Evolutionary conservation across 2,888 invertebrate genomes (phyloP).

Genomic region (Lasioglossum zephyrum): DNA sequence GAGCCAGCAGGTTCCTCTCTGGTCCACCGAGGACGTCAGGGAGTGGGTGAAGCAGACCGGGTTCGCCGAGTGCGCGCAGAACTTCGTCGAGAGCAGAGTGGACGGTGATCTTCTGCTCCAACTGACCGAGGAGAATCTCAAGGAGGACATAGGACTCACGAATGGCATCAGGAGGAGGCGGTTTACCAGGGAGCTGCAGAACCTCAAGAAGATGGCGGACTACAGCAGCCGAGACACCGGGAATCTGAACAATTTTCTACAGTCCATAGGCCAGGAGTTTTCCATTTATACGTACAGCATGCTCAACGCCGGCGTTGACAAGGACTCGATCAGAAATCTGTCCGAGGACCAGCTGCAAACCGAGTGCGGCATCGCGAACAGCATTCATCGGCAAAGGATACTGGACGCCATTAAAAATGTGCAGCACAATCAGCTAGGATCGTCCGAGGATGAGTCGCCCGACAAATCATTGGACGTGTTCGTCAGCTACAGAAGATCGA

Average conservation of each 20-base stretch:
- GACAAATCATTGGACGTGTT: conserved; percentile 98
- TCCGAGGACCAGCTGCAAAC: conserved; percentile 95
- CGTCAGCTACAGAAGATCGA: conserved; percentile 98
- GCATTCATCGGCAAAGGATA: conserved; percentile 96
- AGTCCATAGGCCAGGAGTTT: conserved; percentile 94
- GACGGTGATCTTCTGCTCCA: conserved; percentile 98
- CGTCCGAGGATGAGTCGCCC: conserved; percentile 87
- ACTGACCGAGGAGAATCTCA: conserved; percentile 95
- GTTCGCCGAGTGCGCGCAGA: conserved; percentile 92
- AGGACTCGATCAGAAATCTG: conserved; percentile 92
- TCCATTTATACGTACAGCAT: conserved; percentile 98
- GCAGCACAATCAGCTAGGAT: conserved; percentile 79
- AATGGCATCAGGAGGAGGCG: conserved; percentile 97
- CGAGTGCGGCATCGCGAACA: conserved; percentile 97
- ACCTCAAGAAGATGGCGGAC: conserved; percentile 97
- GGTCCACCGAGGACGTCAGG: conserved; percentile 98
- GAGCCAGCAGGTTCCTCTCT: conserved; percentile 98
- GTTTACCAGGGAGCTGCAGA: conserved; percentile 96
- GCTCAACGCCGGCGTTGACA: conserved; percentile 97
- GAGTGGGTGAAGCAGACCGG: conserved; percentile 99
- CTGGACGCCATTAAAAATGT: conserved; percentile 92
- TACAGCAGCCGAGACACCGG: conserved; percentile 97
- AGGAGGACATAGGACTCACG: conserved; percentile 95
- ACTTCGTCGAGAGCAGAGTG: conserved; percentile 96
- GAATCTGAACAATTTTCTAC: conserved; percentile 94